A percentile compares a stretch with the other conserved stretches of the same genome.
phyloP scores from a whole-genome alignment of 2,113 vertebrate species.

The Eurystomus gularis region DNA sequence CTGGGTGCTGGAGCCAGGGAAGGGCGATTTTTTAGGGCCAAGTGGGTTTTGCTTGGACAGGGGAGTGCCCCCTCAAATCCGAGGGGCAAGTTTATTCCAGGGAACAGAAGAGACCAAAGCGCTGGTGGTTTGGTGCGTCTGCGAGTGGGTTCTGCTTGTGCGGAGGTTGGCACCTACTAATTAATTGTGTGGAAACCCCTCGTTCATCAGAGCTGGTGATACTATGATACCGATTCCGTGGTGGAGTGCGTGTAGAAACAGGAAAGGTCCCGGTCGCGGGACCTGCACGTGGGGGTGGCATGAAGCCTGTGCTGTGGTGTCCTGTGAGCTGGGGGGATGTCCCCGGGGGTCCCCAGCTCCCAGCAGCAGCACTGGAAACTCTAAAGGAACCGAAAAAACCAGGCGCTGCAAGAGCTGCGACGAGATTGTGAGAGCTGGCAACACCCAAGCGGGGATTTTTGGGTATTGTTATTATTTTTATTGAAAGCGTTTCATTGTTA shows the following conservation, averaged over 20 bases:
- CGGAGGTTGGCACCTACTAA: background rate
- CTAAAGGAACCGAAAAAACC: background rate
- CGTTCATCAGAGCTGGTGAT: accelerated
- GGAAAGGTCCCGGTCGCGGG: accelerated
- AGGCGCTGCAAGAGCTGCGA: background rate
- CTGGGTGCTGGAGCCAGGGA: background rate
- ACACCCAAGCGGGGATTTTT: background rate
- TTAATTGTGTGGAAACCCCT: background rate
- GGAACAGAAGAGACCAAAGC: background rate
- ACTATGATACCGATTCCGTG: accelerated
- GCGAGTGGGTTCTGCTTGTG: background rate
- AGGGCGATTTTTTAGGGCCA: background rate
- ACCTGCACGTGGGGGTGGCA: accelerated
- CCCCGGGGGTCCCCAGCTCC: background rate
- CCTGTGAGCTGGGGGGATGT: background rate
- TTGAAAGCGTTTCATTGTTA: background rate
- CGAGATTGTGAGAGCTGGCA: constrained; percentile 1
- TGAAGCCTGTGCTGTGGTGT: background rate
- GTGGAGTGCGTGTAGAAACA: background rate
- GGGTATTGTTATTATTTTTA: background rate
- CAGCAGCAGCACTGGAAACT: background rate
- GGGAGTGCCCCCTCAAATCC: accelerated
- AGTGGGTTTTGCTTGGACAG: background rate
- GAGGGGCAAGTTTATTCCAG: background rate
- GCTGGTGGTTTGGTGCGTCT: background rate